Base-by-base conservation (phyloP, 2,113 vertebrate genomes). In the Alligator sinensis region DNA sequence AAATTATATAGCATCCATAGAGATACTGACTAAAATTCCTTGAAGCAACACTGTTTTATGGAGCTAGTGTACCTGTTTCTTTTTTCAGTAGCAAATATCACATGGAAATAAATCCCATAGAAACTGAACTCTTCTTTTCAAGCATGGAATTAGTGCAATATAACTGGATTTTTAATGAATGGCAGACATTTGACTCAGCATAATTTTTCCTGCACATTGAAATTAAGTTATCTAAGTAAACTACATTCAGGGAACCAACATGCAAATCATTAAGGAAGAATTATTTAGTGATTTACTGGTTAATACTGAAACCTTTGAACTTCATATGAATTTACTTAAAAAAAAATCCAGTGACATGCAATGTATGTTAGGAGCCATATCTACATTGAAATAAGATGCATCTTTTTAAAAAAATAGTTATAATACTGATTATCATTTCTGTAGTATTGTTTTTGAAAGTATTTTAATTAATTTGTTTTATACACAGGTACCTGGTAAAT, bases 221-320 rank as follows among this genome's bases (percentile, higher is more conserved):
- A 93, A 75, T 47, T 57, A 80, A 91, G 82, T 75, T 84, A 21
- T 11, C 76, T n/a, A 5, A 82, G 84, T 78, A 80, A 93, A 95
- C 89, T 72, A 15, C 5, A n/a, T 21, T 11, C n/a, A 90, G 79
- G 91, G 3, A 91, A 84, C 12, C 16, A 8, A 62, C 47, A 64
- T 0, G 4, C 70, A 91, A 82, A 88, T 74, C 19, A 59, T 0
- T 54, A 7, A 2, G 3, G 1, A 94, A 87, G 11, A 9, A 21
- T 75, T 17, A 22, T 66, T 84, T 87, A 83, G 60, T 72, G 66
- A 80, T 63, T 81, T 91, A 81, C 60, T 34, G 38, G 63, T 76
- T 64, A 72, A 1, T 47, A 82, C 14, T 87, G 13, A 17, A 84
- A 77, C 68, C 1, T 81, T 77, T 47, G 11, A 0, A 19, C 9